Conservation (phyloP, 2,797 vertebrate genomes). For the Tadarida brasiliensis region DNA sequence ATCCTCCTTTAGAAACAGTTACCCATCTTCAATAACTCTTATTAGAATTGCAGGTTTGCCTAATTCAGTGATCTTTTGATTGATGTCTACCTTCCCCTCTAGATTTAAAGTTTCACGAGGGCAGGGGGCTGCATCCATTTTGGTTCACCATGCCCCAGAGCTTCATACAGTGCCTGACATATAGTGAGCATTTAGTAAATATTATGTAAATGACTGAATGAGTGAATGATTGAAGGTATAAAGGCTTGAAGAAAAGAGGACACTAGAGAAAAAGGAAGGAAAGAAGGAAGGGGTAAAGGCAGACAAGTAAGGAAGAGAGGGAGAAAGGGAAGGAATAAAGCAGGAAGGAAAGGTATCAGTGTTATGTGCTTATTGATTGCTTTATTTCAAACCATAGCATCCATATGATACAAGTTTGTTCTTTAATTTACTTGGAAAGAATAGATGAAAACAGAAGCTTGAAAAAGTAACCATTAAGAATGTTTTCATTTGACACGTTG, state of each 20-base stretch:
- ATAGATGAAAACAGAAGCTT: slow-evolving; percentile 47
- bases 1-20: neutral
- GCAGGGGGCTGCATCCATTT: neutral
- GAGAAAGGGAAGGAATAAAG: rapidly evolving
- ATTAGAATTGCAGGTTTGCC: neutral
- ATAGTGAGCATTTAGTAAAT: neutral
- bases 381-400: slow-evolving; percentile 44
- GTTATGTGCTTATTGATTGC: slow-evolving; percentile 10
- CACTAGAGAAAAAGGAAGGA: neutral
- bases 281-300: neutral
- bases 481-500: slow-evolving; percentile 48
- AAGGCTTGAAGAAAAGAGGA: neutral
- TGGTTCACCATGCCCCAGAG: neutral
- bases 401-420: slow-evolving; percentile 28
- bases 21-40: neutral
- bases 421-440: slow-evolving; percentile 44
- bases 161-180: neutral
- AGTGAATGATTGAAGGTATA: neutral
- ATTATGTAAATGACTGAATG: neutral
- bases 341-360: neutral
- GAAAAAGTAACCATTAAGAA: neutral
- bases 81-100: neutral
- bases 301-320: neutral
- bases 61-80: neutral
- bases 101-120: neutral